Base-by-base conservation (phyloP, 2,797 vertebrate species). In the Siniperca scherzeri region DNA sequence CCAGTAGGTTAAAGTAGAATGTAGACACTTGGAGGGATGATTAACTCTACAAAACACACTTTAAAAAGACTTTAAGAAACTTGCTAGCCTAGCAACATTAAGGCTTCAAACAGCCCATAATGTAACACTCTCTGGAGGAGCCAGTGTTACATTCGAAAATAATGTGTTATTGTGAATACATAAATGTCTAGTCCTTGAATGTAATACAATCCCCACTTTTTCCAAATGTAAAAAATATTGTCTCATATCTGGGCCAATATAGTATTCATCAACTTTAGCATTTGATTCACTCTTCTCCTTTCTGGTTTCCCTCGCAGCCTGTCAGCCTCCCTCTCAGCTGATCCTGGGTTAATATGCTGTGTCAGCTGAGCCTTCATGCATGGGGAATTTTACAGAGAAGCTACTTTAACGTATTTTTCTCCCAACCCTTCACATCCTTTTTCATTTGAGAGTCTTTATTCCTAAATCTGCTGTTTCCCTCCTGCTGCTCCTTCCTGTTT, bases 311-410 rank as follows among this genome's bases (percentile, higher is more conserved):
- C 57, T 65, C 11, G 0, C 59, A 21, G 46, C 27, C 25, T 59
- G 40, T 76, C 64, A 52, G 46, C 46, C 44, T 60, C 40, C 1
- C 59, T 78, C 73, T 70, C 74, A 33, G 57, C 50, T 73, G 72
- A 77, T 76, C 75, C 64, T 19, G n/a, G 38, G 38, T 81, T 82
- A 77, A 74, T 66, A 11, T 83, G 81, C 74, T 42, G 61, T 78
- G 74, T 84, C 80, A 74, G 70, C 60, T 46, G 36, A 38, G n/a
- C 36, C 44, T 46, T 77, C 46, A 27, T 30, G 36, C 59, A n/a
- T 53, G 62, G 87, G 50, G 42, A 40, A 62, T 70, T 75, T 48
- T 38, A 36, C 59, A 0, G 9, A 60, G 62, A 77, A 82, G 17
- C 53, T 75, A 22, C 65, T 82, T 72, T 52, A 69, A 78, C 2